A percentile compares a stretch with the other conserved stretches of the same genome.
These are phyloP conservation scores for Eupithecia dodoneata DNA, from an alignment of 2,888 invertebrate species.

Conservation along the genomic window DNA sequence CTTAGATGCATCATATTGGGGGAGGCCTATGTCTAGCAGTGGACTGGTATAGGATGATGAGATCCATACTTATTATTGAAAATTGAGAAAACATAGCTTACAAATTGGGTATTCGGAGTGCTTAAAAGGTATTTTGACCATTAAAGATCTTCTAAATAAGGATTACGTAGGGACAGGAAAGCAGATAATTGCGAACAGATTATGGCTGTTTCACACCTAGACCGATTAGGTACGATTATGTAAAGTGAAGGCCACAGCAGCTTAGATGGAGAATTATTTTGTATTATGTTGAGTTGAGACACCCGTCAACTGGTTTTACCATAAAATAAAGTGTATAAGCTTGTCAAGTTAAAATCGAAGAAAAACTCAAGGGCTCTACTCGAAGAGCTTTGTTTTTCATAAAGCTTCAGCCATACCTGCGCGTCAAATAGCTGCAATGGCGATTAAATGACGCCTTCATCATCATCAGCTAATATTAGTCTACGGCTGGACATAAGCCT, in stretches of 20 bases:
- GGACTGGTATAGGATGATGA: too few relatives aligned
- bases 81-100: too few relatives aligned
- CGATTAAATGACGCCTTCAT: too few relatives aligned
- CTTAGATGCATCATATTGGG: too few relatives aligned
- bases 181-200: slow-evolving; percentile 33
- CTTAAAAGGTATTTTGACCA: too few relatives aligned
- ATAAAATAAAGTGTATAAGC: background rate
- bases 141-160: background rate
- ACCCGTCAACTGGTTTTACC: background rate
- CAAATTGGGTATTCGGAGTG: too few relatives aligned
- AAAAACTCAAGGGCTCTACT: background rate
- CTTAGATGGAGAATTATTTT: slow-evolving; percentile 7
- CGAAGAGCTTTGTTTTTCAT: background rate
- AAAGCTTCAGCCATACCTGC: background rate
- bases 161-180: slow-evolving; percentile 37
- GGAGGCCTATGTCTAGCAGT: too few relatives aligned
- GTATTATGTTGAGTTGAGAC: slow-evolving; percentile 1
- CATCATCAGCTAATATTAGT: too few relatives aligned
- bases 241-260: slow-evolving; percentile 28
- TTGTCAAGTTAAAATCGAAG: background rate
- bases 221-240: slow-evolving; percentile 35
- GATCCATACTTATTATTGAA: too few relatives aligned
- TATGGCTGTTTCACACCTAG: slow-evolving; percentile 38
- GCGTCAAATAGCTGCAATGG: too few relatives aligned
- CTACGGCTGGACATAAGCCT: too few relatives aligned